A percentile compares a stretch with the other conserved stretches of the same genome.
Evolutionary conservation across 2,113 vertebrate species (phyloP).

Genomic region (Hiodon alosoides): DNA sequence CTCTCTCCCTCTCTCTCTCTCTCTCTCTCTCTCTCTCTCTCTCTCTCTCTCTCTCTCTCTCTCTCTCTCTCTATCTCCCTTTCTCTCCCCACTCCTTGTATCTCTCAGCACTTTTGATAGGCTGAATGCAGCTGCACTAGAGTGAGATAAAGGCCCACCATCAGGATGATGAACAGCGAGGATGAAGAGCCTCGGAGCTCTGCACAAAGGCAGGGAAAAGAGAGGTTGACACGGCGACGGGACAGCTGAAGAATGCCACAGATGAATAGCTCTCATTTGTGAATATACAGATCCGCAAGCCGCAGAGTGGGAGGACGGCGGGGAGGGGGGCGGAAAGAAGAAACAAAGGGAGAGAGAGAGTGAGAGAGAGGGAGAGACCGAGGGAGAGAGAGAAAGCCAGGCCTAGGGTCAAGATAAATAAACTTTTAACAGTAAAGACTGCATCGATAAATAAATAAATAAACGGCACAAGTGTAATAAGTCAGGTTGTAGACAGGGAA

Average conservation of each 20-base stretch:
- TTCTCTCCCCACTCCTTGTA: neutral
- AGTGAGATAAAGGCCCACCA: slow-evolving; percentile 83
- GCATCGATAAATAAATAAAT: slow-evolving; percentile 12
- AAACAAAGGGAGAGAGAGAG: slow-evolving; percentile 19
- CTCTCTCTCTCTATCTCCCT: neutral
- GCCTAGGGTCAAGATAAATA: slow-evolving; percentile 80
- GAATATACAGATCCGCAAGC: slow-evolving; percentile 83
- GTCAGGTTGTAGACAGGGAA: slow-evolving; percentile 71
- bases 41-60: neutral
- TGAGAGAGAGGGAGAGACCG: neutral
- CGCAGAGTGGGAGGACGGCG: slow-evolving; percentile 2
- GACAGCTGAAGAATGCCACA: slow-evolving; percentile 84
- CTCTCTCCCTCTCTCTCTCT: slow-evolving; percentile 29
- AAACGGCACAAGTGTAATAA: slow-evolving; percentile 58
- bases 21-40: slow-evolving; percentile 63
- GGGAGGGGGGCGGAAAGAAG: slow-evolving; percentile 11
- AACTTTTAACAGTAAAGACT: slow-evolving; percentile 59
- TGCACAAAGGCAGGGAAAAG: slow-evolving; percentile 82
- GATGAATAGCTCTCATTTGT: slow-evolving; percentile 91
- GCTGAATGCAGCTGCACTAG: slow-evolving; percentile 83
- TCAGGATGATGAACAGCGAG: slow-evolving; percentile 90
- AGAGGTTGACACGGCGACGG: slow-evolving; percentile 67
- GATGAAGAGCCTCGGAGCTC: slow-evolving; percentile 81
- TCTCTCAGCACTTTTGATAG: slow-evolving; percentile 72
- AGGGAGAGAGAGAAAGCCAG: slow-evolving; percentile 66